These are phyloP conservation scores for Dipodomys spectabilis DNA, from an alignment of 2,113 vertebrate species.

Conservation along the genomic window DNA sequence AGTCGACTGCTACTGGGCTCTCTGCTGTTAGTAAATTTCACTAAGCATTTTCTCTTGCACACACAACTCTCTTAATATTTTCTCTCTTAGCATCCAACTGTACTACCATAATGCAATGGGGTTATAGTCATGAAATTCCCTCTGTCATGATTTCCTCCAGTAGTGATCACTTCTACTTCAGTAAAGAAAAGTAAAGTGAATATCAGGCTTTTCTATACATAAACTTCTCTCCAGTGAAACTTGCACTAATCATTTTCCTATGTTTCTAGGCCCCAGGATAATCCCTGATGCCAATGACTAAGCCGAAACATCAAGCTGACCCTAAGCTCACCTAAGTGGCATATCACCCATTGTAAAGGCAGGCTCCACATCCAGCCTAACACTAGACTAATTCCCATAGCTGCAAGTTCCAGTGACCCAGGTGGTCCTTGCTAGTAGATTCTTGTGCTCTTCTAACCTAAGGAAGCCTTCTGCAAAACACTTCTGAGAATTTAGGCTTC, in stretches of 20 bases:
- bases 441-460: accelerated
- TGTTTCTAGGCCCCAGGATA: not conserved
- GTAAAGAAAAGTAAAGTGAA: not conserved
- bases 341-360: no score
- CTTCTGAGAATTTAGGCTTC: not conserved
- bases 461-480: not conserved
- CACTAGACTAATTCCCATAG: not conserved
- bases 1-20: no score
- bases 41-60: no score
- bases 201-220: not conserved
- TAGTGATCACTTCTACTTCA: not conserved
- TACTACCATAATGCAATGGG: no score
- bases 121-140: no score
- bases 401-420: not conserved
- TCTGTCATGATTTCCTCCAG: not conserved
- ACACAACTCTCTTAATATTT: no score
- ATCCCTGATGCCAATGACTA: not conserved
- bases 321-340: no score
- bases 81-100: no score
- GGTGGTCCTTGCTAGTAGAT: not conserved
- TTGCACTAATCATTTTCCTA: no score
- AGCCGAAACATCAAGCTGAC: not conserved
- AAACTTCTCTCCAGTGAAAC: not conserved
- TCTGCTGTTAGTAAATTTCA: no score
- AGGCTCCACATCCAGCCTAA: not conserved